Evolutionary conservation across 2,888 invertebrate genomes (phyloP).

Genomic region (Pyrrhosoma nymphula): DNA sequence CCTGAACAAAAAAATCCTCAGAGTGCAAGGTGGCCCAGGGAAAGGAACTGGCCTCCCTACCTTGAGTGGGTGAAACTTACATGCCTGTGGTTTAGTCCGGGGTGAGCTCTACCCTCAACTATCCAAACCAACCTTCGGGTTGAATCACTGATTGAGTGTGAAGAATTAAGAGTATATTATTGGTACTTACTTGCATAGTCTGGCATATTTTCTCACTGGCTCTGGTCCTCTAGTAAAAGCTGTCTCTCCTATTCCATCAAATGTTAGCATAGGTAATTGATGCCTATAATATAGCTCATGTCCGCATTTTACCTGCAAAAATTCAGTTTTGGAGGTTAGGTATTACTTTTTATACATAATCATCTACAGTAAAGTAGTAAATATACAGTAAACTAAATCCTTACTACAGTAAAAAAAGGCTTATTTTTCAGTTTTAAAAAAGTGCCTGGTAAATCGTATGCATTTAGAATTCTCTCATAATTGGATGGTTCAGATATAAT

Average conservation of each 20-base stretch:
- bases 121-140: too few relatives aligned
- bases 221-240: conserved; percentile 89
- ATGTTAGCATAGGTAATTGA: conserved; percentile 87
- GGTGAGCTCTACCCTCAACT: too few relatives aligned
- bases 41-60: too few relatives aligned
- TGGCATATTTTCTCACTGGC: conserved; percentile 83
- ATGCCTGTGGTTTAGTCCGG: too few relatives aligned
- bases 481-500: too few relatives aligned
- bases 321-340: conserved; percentile 32
- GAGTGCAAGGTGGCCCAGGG: too few relatives aligned
- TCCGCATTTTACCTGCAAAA: conserved; percentile 87
- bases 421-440: neutral
- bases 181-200: conserved; percentile 81
- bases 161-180: neutral
- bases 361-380: conserved; percentile 68
- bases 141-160: neutral
- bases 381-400: conserved; percentile 31
- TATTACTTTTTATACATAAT: conserved; percentile 68
- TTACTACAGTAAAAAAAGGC: neutral
- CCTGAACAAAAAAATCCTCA: too few relatives aligned
- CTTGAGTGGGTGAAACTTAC: too few relatives aligned
- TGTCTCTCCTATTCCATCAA: conserved; percentile 91
- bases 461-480: too few relatives aligned
- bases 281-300: conserved; percentile 88
- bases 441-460: neutral